Evolutionary conservation across 2,797 vertebrate genomes (phyloP).

Genomic region (Clarias fuscus): DNA sequence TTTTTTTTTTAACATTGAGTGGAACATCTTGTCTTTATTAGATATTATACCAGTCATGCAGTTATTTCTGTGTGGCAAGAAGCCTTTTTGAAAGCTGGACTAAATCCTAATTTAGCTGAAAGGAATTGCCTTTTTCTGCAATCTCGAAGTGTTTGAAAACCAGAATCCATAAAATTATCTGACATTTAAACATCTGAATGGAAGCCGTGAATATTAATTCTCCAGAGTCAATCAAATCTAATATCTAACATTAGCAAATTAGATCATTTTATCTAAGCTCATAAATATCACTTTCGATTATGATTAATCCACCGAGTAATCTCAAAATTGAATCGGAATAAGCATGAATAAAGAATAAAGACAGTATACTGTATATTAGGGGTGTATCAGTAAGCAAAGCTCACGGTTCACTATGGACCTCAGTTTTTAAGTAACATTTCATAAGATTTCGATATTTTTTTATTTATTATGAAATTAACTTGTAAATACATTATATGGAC

Average conservation of each 20-base stretch:
- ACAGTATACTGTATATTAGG: not conserved
- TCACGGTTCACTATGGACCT: too few relatives aligned
- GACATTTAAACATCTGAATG: not conserved
- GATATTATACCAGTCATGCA: not conserved
- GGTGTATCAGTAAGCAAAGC: too few relatives aligned
- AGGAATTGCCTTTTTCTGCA: not conserved
- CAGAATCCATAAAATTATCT: not conserved
- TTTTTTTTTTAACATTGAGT: not conserved
- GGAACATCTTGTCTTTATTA: not conserved
- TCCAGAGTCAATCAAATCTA: not conserved
- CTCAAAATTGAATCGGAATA: not conserved
- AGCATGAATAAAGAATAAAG: too few relatives aligned
- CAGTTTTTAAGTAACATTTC: too few relatives aligned
- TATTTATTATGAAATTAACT: too few relatives aligned
- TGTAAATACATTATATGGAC: too few relatives aligned
- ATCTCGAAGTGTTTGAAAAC: not conserved
- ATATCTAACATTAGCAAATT: not conserved
- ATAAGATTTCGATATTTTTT: too few relatives aligned
- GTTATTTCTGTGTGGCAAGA: not conserved
- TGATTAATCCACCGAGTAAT: not conserved
- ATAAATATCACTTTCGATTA: not conserved
- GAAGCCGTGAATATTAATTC: constrained; percentile 1
- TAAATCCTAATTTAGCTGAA: constrained; percentile 21
- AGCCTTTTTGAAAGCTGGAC: not conserved
- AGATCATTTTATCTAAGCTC: not conserved